These are phyloP conservation scores for Drosophila bifasciata DNA, from an alignment of 1,140 invertebrate genomes.

Conservation along the genomic window DNA sequence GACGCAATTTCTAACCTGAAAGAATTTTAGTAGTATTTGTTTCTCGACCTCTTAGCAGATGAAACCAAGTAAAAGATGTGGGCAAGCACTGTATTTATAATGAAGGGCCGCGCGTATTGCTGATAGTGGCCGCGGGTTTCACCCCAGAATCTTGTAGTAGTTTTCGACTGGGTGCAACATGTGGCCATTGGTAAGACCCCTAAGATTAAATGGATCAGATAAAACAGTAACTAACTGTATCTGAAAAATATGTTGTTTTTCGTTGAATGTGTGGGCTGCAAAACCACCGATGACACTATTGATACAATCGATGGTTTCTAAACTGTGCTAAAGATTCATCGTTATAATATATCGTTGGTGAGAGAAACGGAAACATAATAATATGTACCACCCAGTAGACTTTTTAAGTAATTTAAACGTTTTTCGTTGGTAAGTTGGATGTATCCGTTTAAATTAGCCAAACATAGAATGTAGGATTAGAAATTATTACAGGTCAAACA, in stretches of 20 bases:
- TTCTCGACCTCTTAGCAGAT: background rate
- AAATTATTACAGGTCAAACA: too few species aligned
- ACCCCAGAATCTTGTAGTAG: conserved; percentile 64
- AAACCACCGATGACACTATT: too few species aligned
- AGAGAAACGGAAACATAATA: too few species aligned
- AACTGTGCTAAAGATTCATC: too few species aligned
- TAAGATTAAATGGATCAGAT: conserved; percentile 42
- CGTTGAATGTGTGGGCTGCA: background rate
- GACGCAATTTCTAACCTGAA: conserved; percentile 69
- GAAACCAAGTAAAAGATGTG: conserved; percentile 1
- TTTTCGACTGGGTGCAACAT: conserved; percentile 62
- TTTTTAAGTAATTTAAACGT: too few species aligned
- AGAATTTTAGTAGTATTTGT: conserved; percentile 34
- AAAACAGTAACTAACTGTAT: conserved; percentile 39
- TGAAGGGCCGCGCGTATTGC: conserved; percentile 79
- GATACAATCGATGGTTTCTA: too few species aligned
- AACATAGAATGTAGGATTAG: too few species aligned
- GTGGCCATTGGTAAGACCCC: conserved; percentile 67
- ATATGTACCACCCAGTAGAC: too few species aligned
- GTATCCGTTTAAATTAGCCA: too few species aligned
- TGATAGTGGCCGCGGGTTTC: conserved; percentile 65
- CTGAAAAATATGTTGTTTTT: conserved; percentile 26
- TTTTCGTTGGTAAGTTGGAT: too few species aligned
- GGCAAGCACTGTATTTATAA: conserved; percentile 55
- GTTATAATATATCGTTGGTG: too few species aligned